Percentiles rank a stretch among this genome's conserved stretches.
Conservation (phyloP, 2,797 vertebrate species). For the Euthynnus affinis region DNA sequence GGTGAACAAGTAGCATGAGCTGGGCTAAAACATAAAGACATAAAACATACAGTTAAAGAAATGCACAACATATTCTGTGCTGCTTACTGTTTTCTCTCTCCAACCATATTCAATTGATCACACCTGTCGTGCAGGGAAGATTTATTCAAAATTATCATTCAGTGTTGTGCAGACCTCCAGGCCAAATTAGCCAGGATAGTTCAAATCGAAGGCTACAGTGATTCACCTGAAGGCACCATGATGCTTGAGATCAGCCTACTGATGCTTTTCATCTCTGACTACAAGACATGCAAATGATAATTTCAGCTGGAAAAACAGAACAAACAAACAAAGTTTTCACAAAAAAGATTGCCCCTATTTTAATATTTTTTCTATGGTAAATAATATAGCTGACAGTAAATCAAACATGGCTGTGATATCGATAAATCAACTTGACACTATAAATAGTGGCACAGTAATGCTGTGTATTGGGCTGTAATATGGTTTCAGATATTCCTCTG, state of each 20-base stretch:
- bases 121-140: neutral
- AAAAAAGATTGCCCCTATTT: neutral
- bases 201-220: conserved; percentile 25
- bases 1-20: conserved; percentile 17
- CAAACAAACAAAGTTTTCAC: too few relatives aligned
- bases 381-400: neutral
- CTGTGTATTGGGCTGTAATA: conserved; percentile 1
- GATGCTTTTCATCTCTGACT: too few relatives aligned
- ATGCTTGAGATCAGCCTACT: conserved; percentile 1
- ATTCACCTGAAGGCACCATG: conserved; percentile 7
- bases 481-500: conserved; percentile 5
- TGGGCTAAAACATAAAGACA: neutral
- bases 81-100: neutral
- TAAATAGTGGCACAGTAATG: neutral
- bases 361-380: neutral
- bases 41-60: conserved; percentile 4
- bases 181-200: neutral
- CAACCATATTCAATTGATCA: neutral
- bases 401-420: neutral
- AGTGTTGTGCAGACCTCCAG: neutral
- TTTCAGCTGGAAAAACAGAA: too few relatives aligned
- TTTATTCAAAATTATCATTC: neutral
- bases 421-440: neutral
- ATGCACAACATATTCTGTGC: neutral
- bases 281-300: too few relatives aligned